Evolutionary conservation across 1,140 invertebrate genomes (phyloP), one percentile per base, ranked within the genome.

Genomic region (Cotesia chilonis): DNA sequence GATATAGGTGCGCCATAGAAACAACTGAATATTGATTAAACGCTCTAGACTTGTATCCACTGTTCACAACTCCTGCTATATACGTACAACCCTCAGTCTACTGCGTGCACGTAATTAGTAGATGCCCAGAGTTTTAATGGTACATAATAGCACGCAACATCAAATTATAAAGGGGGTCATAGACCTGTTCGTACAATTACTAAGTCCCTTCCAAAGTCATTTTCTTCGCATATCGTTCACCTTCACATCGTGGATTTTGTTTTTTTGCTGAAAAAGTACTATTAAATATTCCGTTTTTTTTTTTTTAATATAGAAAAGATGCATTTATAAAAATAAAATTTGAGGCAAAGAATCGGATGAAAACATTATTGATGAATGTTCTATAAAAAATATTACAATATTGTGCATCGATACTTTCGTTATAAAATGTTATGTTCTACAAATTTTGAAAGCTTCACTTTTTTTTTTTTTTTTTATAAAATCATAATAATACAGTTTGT

Each of bases 1-100:
- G 20, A 41, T 72, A 41, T 64, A 64, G 74, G 47, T 74, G 59
- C 70, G 75, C 77, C 74, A 61, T 74, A 70, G 74, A 73, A 78
- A 74, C 75, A 74, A 82, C 81, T 76, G 78, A 81, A 82, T 81
- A 82, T 82, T 77, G 81, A 82, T 82, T 82, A 80, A 82, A 81
- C 77, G 72, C 17, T 77, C 36, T 75, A 60, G 69, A 57, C 73
- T 69, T 74, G 73, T 73, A 69, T 70, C 35, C n/a, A 7, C 36
- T 54, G 60, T 35, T 69, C 60, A 67, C 70, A 37, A 35, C 60
- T 51, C 47, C 70, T 63, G 28, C 55, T 66, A 38, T 64, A 57
- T 47, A 47, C 41, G 10, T 61, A 59, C 55, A 51, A 17, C 20
- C n/a, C 47, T 37, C 14, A 20, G n/a, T 37, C 41, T 63, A 74